Evolutionary conservation across 2,113 vertebrate genomes (phyloP), one percentile per base, ranked within the genome.

Genomic region (Porphyrio hochstetteri): DNA sequence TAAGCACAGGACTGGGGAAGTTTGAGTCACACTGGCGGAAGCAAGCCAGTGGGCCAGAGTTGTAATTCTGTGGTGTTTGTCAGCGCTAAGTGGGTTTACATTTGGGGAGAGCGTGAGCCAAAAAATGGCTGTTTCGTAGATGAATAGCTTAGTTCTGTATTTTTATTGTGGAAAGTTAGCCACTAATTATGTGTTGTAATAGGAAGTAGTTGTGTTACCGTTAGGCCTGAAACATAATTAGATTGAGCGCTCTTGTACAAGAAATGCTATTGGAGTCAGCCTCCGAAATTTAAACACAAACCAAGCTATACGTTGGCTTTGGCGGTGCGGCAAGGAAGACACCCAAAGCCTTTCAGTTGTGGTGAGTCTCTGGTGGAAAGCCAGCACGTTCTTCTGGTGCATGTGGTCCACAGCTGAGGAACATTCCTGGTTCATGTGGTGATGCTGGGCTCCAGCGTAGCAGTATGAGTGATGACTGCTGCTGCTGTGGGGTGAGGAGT

Each of bases 101-200:
- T 76, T 19, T 0, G 13, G 27, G 65, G 38, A 79, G 24, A 78
- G 55, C 29, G 48, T 31, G 40, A 87, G 60, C n/a, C 69, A 38
- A 71, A 90, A 68, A 53, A 28, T 36, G 2, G 6, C 27, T 38
- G 15, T 6, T 80, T 69, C 69, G 25, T 61, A 33, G 75, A n/a
- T 24, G 38, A 76, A 65, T 48, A 76, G n/a, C 55, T 63, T 46
- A 31, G 33, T 65, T 85, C 38, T 87, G 81, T 76, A 72, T 79
- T 85, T 96, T 76, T 87, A 44, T 64, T 91, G 89, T 82, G 57
- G 50, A 44, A 92, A 64, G 24, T 72, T 93, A 78, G 44, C 48
- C 63, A 3, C 35, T 64, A 56, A 60, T 88, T 79, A 15, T 4
- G 1, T 81, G 16, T 55, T 67, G 25, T 67, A 70, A 16, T 70